Evolutionary conservation across 2,113 vertebrate genomes (phyloP).

Genomic region (Barnardius zonarius): DNA sequence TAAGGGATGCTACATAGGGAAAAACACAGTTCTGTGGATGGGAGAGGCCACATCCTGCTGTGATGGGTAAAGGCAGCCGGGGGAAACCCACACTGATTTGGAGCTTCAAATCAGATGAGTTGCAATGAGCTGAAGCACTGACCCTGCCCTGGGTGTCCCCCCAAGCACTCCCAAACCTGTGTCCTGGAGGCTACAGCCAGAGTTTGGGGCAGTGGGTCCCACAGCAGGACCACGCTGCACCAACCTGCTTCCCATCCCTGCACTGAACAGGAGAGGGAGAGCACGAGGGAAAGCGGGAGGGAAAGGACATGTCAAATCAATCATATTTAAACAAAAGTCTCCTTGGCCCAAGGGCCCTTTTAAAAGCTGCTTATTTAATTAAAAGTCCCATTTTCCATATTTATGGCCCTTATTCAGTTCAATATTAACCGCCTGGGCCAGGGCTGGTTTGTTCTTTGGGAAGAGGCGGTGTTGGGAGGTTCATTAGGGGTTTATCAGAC

Average conservation of each 20-base stretch:
- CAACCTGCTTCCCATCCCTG: neutral
- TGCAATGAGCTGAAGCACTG: neutral
- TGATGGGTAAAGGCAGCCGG: rapidly evolving
- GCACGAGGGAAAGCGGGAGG: conserved; percentile 31
- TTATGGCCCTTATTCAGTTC: conserved; percentile 94
- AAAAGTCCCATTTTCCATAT: conserved; percentile 98
- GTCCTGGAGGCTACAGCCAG: neutral
- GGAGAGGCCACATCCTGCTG: neutral
- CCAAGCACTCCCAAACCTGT: rapidly evolving
- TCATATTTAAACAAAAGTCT: conserved; percentile 99
- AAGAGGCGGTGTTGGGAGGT: conserved; percentile 64
- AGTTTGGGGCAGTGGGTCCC: neutral
- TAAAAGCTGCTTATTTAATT: conserved; percentile 99
- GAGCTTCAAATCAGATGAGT: neutral
- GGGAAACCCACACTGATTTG: neutral
- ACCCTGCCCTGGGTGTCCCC: neutral
- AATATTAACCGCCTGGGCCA: conserved; percentile 91
- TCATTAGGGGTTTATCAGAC: conserved; percentile 71
- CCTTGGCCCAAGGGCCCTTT: conserved; percentile 91
- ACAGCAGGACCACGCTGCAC: neutral
- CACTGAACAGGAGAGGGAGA: neutral
- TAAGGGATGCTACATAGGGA: rapidly evolving
- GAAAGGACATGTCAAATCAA: conserved; percentile 90
- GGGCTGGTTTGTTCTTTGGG: conserved; percentile 75
- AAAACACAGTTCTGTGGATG: rapidly evolving